phyloP scores from a whole-genome alignment of 2,888 invertebrate genomes.

The Lochmaea crataegi region DNA sequence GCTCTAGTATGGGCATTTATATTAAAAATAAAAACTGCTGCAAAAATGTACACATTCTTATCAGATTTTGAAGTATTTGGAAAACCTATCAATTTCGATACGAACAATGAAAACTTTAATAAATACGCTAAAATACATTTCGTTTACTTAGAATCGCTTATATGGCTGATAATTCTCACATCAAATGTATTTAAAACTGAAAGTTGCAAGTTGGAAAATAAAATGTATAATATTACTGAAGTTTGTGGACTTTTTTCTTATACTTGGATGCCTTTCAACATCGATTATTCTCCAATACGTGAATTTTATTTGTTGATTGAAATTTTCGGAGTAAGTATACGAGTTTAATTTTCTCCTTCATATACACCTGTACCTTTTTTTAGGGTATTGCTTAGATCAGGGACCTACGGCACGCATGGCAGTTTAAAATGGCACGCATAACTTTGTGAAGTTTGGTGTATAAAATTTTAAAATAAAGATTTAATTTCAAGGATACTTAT shows the following conservation, averaged over 20 bases:
- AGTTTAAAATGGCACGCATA: no score
- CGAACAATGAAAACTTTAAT: conserved; percentile 29
- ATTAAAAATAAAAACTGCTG: conserved; percentile 23
- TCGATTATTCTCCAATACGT: conserved; percentile 32
- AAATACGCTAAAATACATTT: conserved; percentile 35
- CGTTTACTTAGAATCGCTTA: conserved; percentile 26
- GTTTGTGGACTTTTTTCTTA: conserved; percentile 38
- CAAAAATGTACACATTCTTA: conserved; percentile 33
- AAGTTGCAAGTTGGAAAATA: conserved; percentile 27
- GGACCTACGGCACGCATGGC: no score
- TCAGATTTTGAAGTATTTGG: conserved; percentile 36
- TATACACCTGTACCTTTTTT: no score
- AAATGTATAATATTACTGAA: conserved; percentile 26
- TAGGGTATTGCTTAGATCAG: no score
- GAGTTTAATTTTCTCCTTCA: no score
- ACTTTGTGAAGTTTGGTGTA: no score
- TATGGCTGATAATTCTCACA: conserved; percentile 19
- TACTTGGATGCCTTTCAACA: conserved; percentile 40
- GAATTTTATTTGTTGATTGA: conserved; percentile 31
- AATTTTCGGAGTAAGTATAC: conserved; percentile 21
- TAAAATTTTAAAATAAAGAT: no score
- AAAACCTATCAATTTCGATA: conserved; percentile 37
- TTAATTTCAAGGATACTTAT: no score
- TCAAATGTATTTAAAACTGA: conserved; percentile 33
- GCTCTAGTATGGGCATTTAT: conserved; percentile 18